Evolutionary conservation across 2,888 invertebrate species (phyloP).

Genomic region (Meiosimyza platycephala): DNA sequence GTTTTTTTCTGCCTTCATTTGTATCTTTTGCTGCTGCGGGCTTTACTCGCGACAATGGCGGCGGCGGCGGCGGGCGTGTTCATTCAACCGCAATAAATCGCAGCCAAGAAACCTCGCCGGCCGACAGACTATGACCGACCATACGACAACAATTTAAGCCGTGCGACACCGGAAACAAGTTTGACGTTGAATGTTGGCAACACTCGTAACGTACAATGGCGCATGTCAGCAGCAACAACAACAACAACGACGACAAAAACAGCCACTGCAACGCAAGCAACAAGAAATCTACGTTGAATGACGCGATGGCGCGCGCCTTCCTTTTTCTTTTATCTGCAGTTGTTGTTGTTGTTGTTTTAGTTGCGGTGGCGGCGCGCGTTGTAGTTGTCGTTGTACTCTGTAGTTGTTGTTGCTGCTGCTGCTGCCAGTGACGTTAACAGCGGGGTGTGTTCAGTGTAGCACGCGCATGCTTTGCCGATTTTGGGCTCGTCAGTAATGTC

Average conservation of each 20-base stretch:
- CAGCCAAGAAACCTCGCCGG: background rate
- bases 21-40: background rate
- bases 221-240: constrained; percentile 18
- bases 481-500: too few species aligned
- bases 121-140: constrained; percentile 3
- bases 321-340: background rate
- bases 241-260: constrained; percentile 16
- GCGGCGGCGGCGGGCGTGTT: background rate
- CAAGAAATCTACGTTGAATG: background rate
- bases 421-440: background rate
- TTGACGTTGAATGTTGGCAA: constrained; percentile 32
- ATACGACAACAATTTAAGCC: background rate
- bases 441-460: constrained; percentile 27
- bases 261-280: background rate
- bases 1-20: background rate
- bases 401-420: constrained; percentile 27
- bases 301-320: constrained; percentile 35
- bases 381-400: constrained; percentile 28
- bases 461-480: too few species aligned
- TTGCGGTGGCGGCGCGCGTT: constrained; percentile 26
- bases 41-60: background rate
- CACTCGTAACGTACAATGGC: constrained; percentile 17
- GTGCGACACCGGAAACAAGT: constrained; percentile 35
- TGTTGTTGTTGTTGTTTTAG: constrained; percentile 42
- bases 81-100: background rate